phyloP scores from a whole-genome alignment of 2,113 vertebrate species.

The Eurystomus gularis region DNA sequence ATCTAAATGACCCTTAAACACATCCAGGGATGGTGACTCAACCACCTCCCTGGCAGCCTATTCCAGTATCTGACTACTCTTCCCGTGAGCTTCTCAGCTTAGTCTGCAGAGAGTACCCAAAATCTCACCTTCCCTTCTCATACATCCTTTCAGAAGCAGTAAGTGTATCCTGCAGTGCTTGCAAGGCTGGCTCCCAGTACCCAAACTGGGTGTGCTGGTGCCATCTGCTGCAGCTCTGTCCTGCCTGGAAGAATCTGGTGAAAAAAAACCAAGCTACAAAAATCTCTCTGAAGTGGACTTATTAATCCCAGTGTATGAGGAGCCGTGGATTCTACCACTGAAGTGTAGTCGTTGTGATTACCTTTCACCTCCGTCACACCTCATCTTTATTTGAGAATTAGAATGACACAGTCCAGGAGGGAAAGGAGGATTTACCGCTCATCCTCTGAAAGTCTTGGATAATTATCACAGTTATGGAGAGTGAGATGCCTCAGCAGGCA shows the following conservation, averaged over 20 bases:
- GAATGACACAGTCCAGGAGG: not conserved
- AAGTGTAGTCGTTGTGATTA: not conserved
- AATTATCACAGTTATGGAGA: not conserved
- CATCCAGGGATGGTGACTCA: too few species aligned
- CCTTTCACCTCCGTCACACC: not conserved
- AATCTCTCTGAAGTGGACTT: not conserved
- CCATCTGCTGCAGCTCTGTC: not conserved
- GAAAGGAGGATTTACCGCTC: not conserved
- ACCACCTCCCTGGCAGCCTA: too few species aligned
- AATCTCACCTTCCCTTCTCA: not conserved
- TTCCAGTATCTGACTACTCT: too few species aligned
- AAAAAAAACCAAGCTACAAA: not conserved
- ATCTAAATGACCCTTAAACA: too few species aligned
- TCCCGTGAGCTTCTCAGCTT: too few species aligned
- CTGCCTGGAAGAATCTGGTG: not conserved
- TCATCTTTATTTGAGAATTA: not conserved
- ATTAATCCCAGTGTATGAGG: not conserved
- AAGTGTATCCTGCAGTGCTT: not conserved
- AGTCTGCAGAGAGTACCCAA: not conserved
- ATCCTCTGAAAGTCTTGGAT: not conserved
- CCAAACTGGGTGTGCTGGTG: not conserved
- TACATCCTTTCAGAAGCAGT: not conserved
- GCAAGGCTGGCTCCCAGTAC: not conserved
- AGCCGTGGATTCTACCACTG: not conserved
- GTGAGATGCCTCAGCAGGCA: not conserved